Evolutionary conservation across 2,797 vertebrate genomes (phyloP).

Genomic region (Clarias platycephalus): DNA sequence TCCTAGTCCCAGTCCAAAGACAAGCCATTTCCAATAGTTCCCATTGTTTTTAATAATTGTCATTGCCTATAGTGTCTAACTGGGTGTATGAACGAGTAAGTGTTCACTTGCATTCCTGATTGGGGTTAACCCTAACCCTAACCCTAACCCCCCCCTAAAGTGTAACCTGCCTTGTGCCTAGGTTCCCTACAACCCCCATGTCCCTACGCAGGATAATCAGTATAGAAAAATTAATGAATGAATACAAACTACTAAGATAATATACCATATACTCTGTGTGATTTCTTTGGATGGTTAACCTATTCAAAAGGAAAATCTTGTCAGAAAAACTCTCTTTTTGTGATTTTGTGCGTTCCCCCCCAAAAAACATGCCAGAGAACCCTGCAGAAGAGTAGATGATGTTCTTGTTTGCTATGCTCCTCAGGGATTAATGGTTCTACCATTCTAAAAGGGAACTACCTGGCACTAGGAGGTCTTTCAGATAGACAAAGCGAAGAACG

Average conservation of each 20-base stretch:
- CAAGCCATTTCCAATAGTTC: too few species aligned
- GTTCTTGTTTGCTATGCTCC: neutral
- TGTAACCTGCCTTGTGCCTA: too few species aligned
- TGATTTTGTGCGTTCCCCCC: neutral
- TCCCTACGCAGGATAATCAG: too few species aligned
- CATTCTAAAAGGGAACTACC: neutral
- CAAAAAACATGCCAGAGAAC: neutral
- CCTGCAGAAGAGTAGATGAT: neutral
- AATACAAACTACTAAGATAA: neutral
- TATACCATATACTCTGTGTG: neutral
- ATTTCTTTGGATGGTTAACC: neutral
- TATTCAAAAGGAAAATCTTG: neutral
- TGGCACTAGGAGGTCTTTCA: neutral
- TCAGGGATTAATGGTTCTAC: neutral
- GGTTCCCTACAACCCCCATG: too few species aligned
- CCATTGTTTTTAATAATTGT: too few species aligned
- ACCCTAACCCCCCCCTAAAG: too few species aligned
- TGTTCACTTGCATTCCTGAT: too few species aligned
- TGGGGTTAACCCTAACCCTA: too few species aligned
- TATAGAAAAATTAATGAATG: neutral
- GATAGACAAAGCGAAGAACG: neutral
- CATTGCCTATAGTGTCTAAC: too few species aligned
- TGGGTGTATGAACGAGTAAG: too few species aligned
- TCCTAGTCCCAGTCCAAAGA: too few species aligned
- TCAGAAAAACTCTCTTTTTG: neutral